These are phyloP conservation scores for Pegoplata infirma DNA, from an alignment of 2,888 invertebrate genomes.

Conservation along the genomic window DNA sequence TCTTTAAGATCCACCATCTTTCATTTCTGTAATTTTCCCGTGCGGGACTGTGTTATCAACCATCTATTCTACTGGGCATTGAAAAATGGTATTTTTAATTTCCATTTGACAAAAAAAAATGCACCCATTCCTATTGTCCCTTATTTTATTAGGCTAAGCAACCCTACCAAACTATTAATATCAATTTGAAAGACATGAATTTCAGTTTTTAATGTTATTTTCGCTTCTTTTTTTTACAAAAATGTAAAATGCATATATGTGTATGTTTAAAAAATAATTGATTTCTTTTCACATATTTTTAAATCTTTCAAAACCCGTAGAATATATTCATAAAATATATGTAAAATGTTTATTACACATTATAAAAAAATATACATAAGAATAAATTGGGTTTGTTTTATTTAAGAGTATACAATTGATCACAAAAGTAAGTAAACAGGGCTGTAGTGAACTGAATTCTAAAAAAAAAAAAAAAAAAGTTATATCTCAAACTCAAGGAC, in stretches of 20 bases:
- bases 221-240: slow-evolving; percentile 5
- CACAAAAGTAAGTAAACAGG: no score
- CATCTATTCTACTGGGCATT: slow-evolving; percentile 31
- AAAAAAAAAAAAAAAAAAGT: no score
- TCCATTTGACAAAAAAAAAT: slow-evolving; percentile 9
- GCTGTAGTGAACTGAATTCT: no score
- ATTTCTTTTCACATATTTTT: background rate
- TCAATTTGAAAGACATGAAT: slow-evolving; percentile 21
- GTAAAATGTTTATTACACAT: background rate
- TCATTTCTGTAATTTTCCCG: no score
- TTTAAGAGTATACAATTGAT: no score
- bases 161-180: slow-evolving; percentile 12
- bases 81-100: slow-evolving; percentile 11
- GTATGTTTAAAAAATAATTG: background rate
- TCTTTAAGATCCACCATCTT: slow-evolving; percentile 10
- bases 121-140: slow-evolving; percentile 22
- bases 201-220: slow-evolving; percentile 22
- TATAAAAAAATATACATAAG: background rate
- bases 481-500: no score
- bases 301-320: background rate
- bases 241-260: background rate
- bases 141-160: background rate
- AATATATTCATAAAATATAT: background rate
- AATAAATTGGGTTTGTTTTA: no score
- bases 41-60: no score